Percentiles rank a stretch among this genome's conserved stretches.
phyloP scores from a whole-genome alignment of 1,140 invertebrate genomes.

The Tetramorium alpestre region DNA sequence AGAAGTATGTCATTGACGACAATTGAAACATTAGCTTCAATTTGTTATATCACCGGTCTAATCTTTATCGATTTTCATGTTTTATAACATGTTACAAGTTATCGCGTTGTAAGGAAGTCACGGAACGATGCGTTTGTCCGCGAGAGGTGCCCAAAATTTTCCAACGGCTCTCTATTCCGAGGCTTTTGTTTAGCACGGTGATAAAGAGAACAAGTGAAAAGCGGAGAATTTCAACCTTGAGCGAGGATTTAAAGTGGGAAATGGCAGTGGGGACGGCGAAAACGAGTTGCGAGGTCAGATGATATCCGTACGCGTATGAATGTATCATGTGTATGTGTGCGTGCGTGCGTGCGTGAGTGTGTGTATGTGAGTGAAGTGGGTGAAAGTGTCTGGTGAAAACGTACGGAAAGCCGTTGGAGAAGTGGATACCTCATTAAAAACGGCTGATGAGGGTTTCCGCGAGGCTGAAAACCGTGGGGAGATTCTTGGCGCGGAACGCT shows the following conservation, averaged over 20 bases:
- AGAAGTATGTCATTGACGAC: neutral
- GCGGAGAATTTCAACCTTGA: conserved; percentile 40
- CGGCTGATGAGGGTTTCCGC: conserved; percentile 41
- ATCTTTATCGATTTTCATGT: neutral
- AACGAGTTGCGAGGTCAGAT: conserved; percentile 34
- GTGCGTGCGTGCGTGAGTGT: neutral
- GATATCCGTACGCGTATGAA: neutral
- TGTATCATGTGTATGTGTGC: too few species aligned
- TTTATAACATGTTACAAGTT: neutral
- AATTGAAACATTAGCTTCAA: neutral
- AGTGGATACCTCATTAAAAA: conserved; percentile 71
- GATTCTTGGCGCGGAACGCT: neutral
- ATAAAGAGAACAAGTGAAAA: conserved; percentile 32
- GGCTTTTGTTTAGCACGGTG: conserved; percentile 24
- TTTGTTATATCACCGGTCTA: neutral
- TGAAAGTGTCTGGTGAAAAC: conserved; percentile 58
- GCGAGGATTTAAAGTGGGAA: conserved; percentile 36
- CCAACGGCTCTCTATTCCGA: neutral
- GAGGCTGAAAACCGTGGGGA: neutral
- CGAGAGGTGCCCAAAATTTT: neutral
- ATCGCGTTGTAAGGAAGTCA: neutral
- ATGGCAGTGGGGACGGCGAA: neutral
- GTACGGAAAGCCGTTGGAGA: conserved; percentile 34
- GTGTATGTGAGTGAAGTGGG: conserved; percentile 4
- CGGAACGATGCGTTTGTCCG: neutral